Evolutionary conservation across 1,140 invertebrate genomes (phyloP).

Genomic region (Brachionus paranguensis): DNA sequence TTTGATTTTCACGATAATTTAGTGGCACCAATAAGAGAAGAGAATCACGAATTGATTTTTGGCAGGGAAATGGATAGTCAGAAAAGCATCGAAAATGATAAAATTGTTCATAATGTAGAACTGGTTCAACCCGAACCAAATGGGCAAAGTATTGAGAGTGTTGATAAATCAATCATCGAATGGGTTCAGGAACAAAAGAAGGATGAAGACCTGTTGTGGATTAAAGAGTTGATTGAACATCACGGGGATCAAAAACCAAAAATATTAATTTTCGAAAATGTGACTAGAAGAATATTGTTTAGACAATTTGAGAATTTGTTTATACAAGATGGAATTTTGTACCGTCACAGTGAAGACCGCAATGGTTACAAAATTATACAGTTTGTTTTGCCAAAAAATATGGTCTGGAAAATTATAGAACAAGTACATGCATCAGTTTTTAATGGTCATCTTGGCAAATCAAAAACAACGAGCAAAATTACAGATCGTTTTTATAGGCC

Average conservation of each 20-base stretch:
- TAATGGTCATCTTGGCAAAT: neutral
- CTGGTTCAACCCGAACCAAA: too few species aligned
- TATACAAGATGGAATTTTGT: neutral
- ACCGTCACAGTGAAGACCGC: neutral
- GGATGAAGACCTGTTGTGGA: neutral
- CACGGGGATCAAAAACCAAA: neutral
- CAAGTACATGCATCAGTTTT: neutral
- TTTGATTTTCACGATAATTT: too few species aligned
- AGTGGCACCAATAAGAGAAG: neutral
- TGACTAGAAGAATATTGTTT: neutral
- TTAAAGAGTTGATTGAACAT: neutral
- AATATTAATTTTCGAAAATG: conserved; percentile 17
- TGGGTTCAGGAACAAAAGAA: too few species aligned
- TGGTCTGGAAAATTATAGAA: neutral
- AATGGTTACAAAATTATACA: neutral
- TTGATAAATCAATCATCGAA: too few species aligned
- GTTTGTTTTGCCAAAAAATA: neutral
- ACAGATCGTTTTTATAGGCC: neutral
- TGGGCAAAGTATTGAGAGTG: too few species aligned
- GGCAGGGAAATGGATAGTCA: neutral
- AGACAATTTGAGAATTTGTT: neutral
- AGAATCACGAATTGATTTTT: neutral
- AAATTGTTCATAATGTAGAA: neutral
- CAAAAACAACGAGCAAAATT: neutral
- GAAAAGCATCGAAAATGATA: neutral